These are phyloP conservation scores for Plemyria rubiginata DNA, from an alignment of 2,888 invertebrate genomes.

Conservation along the genomic window DNA sequence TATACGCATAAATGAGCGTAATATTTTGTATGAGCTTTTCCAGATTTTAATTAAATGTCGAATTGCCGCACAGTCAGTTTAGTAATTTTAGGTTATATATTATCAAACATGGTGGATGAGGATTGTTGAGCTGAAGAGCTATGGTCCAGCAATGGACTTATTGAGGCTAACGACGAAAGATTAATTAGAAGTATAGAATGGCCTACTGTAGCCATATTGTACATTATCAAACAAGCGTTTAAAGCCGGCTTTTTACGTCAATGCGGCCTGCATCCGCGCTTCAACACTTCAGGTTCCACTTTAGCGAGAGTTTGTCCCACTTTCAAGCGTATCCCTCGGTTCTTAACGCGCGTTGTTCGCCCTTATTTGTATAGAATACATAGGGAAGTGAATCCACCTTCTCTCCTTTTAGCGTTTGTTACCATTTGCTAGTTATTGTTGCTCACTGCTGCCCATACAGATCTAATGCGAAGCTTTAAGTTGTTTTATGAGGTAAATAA, in stretches of 20 bases:
- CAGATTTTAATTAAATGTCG: no score
- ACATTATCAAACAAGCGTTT: neutral
- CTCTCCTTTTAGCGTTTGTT: neutral
- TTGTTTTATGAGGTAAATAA: neutral
- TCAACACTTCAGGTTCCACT: conserved; percentile 3
- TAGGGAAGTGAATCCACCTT: neutral
- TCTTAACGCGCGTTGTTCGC: neutral
- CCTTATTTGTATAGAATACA: neutral
- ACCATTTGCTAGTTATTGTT: neutral
- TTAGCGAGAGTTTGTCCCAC: conserved; percentile 1
- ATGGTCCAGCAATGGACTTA: no score
- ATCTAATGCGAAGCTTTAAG: neutral
- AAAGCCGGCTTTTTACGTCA: neutral
- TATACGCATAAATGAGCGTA: no score
- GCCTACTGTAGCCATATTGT: no score
- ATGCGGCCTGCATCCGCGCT: neutral
- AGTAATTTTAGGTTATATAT: no score
- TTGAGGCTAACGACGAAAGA: no score
- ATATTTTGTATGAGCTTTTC: no score
- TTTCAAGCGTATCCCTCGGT: neutral
- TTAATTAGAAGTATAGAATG: no score
- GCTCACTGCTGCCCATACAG: neutral
- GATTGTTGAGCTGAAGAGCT: no score
- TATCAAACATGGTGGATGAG: no score
- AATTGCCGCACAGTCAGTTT: no score